Base-by-base conservation (phyloP, 2,888 invertebrate genomes). In the Gastracanthus pulcherrimus region DNA sequence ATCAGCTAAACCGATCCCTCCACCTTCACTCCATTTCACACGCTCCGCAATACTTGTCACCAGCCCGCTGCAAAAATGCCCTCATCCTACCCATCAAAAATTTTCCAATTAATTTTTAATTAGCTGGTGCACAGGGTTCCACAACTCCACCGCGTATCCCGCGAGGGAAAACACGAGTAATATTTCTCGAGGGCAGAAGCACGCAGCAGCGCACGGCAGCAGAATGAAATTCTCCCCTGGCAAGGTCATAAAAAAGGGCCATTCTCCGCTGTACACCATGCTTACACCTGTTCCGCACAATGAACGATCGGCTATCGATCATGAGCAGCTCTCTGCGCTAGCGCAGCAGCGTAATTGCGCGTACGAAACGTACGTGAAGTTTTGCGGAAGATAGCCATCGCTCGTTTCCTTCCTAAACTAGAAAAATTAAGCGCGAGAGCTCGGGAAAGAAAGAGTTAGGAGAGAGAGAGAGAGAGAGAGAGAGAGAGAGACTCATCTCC, bases 291-390 rank as follows among this genome's bases (percentile, higher is more conserved):
- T 58, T 58, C 16, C n/a, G 26, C 51, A 19, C 60, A 41, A 60
- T 41, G 72, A 60, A 60, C 36, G 72, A 72, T 41, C 72, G 41
- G 58, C 60, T 41, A 72, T 74, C 74, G 48, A 74, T 62, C 62
- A 74, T 26, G 19, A 19, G 29, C 45, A n/a, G n/a, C n/a, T n/a
- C n/a, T n/a, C n/a, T n/a, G n/a, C n/a, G n/a, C n/a, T n/a, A n/a
- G n/a, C n/a, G n/a, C n/a, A n/a, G n/a, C 7, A n/a, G 64, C 19
- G 38, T 64, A 38, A 64, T 64, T 64, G 64, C 64, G 23, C n/a
- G 19, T 38, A 36, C 23, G 51, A 6, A 51, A 11, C 2, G 9
- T 13, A 51, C 23, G n/a, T n/a, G 9, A 51, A 23, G 51, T 23
- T 51, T 23, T 6, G 26, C 9, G 9, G 26, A 23, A 26, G 41